These are phyloP conservation scores for Drosophila saltans DNA, from an alignment of 1,140 invertebrate genomes.

Conservation along the genomic window DNA sequence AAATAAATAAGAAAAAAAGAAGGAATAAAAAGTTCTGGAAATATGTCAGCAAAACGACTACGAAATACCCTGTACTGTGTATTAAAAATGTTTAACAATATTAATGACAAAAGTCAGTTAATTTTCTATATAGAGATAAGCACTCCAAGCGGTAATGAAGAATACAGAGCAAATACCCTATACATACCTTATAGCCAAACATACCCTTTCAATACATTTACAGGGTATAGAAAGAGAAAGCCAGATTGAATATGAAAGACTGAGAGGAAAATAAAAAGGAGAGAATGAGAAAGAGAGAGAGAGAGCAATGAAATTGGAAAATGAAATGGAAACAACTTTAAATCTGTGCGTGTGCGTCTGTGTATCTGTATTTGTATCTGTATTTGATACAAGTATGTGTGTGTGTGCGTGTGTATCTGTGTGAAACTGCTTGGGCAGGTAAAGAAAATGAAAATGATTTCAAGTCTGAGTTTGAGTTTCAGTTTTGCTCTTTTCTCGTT, in stretches of 20 bases:
- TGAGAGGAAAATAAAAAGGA: background rate
- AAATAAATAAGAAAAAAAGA: conserved; percentile 11
- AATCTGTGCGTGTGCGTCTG: conserved; percentile 19
- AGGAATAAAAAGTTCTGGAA: background rate
- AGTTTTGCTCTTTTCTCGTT: conserved; percentile 60
- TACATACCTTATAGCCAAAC: too few relatives aligned
- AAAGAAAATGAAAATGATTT: conserved; percentile 27
- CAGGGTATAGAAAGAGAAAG: background rate
- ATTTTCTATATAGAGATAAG: too few relatives aligned
- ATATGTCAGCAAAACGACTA: conserved; percentile 1
- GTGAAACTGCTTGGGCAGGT: conserved; percentile 35
- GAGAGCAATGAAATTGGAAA: conserved; percentile 68
- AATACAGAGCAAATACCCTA: too few relatives aligned
- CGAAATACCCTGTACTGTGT: background rate
- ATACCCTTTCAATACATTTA: background rate
- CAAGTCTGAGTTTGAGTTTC: background rate
- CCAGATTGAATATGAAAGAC: conserved; percentile 6
- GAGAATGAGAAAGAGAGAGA: background rate
- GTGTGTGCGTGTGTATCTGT: conserved; percentile 21
- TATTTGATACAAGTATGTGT: background rate
- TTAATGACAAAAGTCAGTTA: too few relatives aligned
- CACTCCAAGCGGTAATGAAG: too few relatives aligned
- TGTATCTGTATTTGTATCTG: conserved; percentile 18
- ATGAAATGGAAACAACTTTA: conserved; percentile 72
- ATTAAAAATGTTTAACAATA: too few relatives aligned